phyloP scores from a whole-genome alignment of 2,113 vertebrate species.

The Halcyon malimbica region DNA sequence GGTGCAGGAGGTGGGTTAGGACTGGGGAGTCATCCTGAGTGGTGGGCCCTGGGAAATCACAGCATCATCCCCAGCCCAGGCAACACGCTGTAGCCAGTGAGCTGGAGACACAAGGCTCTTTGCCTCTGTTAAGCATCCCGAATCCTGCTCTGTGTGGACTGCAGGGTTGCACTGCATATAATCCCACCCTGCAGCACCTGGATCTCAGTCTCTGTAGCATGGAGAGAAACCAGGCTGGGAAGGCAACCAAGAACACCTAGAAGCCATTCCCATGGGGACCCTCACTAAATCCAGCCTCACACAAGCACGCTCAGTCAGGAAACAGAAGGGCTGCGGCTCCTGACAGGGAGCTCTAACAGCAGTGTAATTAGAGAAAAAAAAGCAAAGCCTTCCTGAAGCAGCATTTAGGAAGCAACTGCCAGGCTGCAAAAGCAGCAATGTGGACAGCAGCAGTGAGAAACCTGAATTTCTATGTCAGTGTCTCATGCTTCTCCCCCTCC shows the following conservation, averaged over 20 bases:
- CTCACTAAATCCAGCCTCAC: not conserved
- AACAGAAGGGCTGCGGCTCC: not conserved
- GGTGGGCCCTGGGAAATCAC: not conserved
- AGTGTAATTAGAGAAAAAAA: not conserved
- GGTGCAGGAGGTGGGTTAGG: not conserved
- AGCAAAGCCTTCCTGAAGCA: not conserved
- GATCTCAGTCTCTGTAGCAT: not conserved
- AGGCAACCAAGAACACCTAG: not conserved
- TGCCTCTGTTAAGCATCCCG: not conserved
- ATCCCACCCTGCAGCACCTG: not conserved
- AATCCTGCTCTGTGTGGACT: not conserved
- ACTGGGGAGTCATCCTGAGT: not conserved
- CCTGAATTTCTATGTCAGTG: not conserved
- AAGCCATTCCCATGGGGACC: not conserved
- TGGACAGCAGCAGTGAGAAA: not conserved
- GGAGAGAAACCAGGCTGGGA: not conserved
- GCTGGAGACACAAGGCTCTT: not conserved
- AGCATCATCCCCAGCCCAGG: not conserved
- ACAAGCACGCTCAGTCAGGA: not conserved
- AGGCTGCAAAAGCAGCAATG: not conserved
- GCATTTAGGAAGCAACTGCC: not conserved
- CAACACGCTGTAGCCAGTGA: fast-evolving
- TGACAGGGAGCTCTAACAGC: not conserved
- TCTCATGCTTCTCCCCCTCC: not conserved
- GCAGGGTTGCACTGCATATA: not conserved